Evolutionary conservation across 2,888 invertebrate species (phyloP).

Genomic region (Cephus nigrinus): DNA sequence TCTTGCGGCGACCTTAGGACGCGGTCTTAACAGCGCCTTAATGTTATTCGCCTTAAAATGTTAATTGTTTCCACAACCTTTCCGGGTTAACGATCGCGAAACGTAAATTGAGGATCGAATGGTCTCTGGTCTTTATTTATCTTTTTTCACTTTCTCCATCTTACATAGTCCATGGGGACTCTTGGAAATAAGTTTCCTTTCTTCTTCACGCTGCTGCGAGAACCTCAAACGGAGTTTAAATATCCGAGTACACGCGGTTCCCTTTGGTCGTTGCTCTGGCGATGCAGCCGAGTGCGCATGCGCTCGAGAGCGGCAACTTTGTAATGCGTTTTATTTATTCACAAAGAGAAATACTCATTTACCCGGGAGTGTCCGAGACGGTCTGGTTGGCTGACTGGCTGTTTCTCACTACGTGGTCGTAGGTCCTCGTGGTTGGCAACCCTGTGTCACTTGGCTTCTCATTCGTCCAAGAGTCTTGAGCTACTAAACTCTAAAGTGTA

Average conservation of each 20-base stretch:
- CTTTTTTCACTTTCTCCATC: no score
- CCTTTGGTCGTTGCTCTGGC: not conserved
- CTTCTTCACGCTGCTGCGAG: not conserved
- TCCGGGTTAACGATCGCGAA: not conserved
- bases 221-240: not conserved
- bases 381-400: not conserved
- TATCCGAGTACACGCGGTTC: not conserved
- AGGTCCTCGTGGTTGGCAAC: not conserved
- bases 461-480: constrained; percentile 23
- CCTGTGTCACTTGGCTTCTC: not conserved
- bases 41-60: not conserved
- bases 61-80: constrained; percentile 2
- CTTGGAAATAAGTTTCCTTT: not conserved
- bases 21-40: not conserved
- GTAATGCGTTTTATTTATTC: constrained; percentile 66
- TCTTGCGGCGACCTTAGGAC: no score
- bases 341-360: constrained; percentile 65
- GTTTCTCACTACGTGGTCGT: not conserved
- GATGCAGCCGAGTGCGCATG: not conserved
- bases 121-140: no score
- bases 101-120: not conserved
- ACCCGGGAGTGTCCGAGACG: constrained; percentile 41
- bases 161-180: not conserved
- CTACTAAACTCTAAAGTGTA: constrained; percentile 55
- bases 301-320: constrained; percentile 39